Evolutionary conservation across 2,888 invertebrate genomes (phyloP), one percentile per base, ranked within the genome.

Genomic region (Pseudoips prasinana): DNA sequence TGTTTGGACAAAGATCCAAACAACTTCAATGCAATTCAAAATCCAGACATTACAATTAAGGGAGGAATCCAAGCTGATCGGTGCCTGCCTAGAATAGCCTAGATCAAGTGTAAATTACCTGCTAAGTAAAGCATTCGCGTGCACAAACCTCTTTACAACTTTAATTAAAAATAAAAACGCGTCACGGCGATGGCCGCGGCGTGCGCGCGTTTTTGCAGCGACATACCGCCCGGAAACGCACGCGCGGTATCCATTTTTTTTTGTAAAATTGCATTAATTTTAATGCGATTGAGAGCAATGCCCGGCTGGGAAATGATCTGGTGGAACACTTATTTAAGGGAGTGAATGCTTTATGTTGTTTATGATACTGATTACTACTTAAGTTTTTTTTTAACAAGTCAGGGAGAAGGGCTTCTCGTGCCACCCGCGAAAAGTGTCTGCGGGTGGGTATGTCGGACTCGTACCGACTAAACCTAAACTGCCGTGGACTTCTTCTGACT

Each of bases 101-200:
- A 23, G 8, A 19, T 19, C 38, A 46, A 51, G 54, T 58, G 57
- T 55, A 52, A 53, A 56, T 52, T 40, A 43, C 4, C 53, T 41
- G 29, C 39, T 46, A 43, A 41, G 46, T 39, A 45, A 47, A 53
- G 38, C 31, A 34, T 57, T 70, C 62, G 72, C 73, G 69, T 72
- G 76, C 61, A 48, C 46, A 51, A 38, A 48, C 44, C 60, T 58
- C 63, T 53, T 46, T 46, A 46, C 47, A 53, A 42, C 46, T 48
- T 55, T 70, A 75, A 75, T 76, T 75, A 66, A 56, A 58, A 39
- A 64, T 61, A 76, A 76, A 76, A 76, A 75, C 73, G 64, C 73
- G 69, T 75, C 65, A 76, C 78, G 80, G 63, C 54, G 45, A 46
- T 48, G 47, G 53, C 52, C 46, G 38, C 48, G 39, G 65, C 61